These are phyloP conservation scores for Amphipoea lucens DNA, from an alignment of 2,888 invertebrate genomes.

Conservation along the genomic window DNA sequence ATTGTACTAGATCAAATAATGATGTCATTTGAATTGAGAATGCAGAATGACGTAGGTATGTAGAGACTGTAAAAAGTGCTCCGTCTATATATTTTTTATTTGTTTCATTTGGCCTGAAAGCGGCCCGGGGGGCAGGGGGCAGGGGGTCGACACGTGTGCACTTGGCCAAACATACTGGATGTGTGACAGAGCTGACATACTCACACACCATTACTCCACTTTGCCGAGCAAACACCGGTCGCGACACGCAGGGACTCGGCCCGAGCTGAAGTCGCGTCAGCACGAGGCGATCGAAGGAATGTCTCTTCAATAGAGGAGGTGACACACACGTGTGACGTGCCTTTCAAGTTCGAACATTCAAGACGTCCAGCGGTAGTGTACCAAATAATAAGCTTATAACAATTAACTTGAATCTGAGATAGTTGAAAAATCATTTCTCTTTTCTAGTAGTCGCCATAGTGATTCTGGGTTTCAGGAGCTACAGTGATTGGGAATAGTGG, in stretches of 20 bases:
- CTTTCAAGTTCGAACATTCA: neutral
- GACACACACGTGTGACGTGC: neutral
- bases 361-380: neutral
- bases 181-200: slow-evolving; percentile 65
- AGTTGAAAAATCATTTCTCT: no score
- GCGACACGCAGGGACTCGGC: slow-evolving; percentile 8
- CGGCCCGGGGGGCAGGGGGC: neutral
- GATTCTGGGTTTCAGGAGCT: neutral
- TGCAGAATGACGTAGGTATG: neutral
- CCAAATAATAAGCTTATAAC: neutral
- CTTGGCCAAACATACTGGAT: slow-evolving; percentile 74
- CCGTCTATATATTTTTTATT: neutral
- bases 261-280: neutral
- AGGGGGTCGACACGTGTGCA: slow-evolving; percentile 59
- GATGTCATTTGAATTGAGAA: neutral
- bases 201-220: slow-evolving; percentile 71
- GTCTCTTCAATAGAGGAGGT: neutral
- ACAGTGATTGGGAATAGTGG: no score
- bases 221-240: slow-evolving; percentile 67
- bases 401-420: neutral
- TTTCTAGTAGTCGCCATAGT: neutral
- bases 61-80: slow-evolving; percentile 4
- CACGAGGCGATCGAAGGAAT: neutral
- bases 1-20: neutral
- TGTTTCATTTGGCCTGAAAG: neutral